These are phyloP conservation scores for Vidua macroura DNA, from an alignment of 2,113 vertebrate genomes.

Conservation along the genomic window DNA sequence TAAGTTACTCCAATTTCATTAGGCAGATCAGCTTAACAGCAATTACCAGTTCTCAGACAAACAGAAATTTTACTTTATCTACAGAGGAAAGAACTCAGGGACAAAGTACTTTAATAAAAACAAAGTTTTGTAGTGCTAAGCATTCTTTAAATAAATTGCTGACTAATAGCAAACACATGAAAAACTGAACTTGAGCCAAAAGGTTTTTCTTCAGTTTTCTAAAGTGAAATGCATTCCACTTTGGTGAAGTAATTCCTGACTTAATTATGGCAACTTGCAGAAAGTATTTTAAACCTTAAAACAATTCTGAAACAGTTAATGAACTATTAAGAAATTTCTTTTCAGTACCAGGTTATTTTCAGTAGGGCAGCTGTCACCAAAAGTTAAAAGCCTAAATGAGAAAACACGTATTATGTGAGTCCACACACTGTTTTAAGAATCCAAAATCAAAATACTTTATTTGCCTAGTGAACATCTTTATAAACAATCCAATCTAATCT, in stretches of 20 bases:
- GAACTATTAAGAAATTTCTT: neutral
- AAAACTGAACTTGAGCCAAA: neutral
- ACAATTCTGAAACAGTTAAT: neutral
- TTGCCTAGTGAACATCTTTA: neutral
- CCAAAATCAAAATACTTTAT: neutral
- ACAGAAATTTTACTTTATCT: neutral
- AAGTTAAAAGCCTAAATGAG: neutral
- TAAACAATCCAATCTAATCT: neutral
- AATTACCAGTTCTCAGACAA: neutral
- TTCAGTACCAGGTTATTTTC: neutral
- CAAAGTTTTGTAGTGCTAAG: neutral
- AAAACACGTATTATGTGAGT: accelerated
- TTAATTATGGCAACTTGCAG: neutral
- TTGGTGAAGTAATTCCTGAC: neutral
- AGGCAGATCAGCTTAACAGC: neutral
- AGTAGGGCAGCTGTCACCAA: neutral
- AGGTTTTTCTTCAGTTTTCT: neutral
- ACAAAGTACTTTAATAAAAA: neutral
- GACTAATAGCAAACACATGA: neutral
- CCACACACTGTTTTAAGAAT: neutral
- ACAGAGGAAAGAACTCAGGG: neutral
- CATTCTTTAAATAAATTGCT: neutral
- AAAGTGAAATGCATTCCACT: neutral
- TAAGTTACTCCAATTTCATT: neutral
- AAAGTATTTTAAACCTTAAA: neutral